Conservation (phyloP, 2,113 vertebrate species). For the Pipa parva region DNA sequence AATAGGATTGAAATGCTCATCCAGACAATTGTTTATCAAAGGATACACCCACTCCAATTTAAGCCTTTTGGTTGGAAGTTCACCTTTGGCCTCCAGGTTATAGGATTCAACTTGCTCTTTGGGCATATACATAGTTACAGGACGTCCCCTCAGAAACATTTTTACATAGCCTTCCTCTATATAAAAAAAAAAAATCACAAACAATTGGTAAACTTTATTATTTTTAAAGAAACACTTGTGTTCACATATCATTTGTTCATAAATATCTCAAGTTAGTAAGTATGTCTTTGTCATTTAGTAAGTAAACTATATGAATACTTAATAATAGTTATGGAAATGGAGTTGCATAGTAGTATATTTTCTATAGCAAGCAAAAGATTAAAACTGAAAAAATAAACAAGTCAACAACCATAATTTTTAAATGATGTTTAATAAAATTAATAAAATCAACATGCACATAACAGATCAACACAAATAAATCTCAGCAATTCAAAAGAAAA, state of each 20-base stretch:
- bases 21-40: slow-evolving; percentile 50
- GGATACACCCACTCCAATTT: slow-evolving; percentile 99
- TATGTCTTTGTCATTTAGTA: too few species aligned
- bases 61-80: slow-evolving; percentile 84
- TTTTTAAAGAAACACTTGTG: too few species aligned
- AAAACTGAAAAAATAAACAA: slow-evolving; percentile 13
- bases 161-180: slow-evolving; percentile 97
- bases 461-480: slow-evolving; percentile 42
- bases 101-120: slow-evolving; percentile 91
- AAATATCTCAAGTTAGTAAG: neutral
- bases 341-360: too few species aligned
- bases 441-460: slow-evolving; percentile 22
- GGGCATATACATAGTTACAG: slow-evolving; percentile 97
- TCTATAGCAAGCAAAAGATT: neutral
- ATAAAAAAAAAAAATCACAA: slow-evolving; percentile 66
- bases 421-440: slow-evolving; percentile 18
- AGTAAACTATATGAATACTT: too few species aligned
- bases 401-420: slow-evolving; percentile 8
- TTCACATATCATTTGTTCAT: neutral
- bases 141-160: slow-evolving; percentile 96
- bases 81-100: slow-evolving; percentile 84
- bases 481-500: slow-evolving; percentile 44
- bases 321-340: too few species aligned
- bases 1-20: neutral
- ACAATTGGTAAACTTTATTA: too few species aligned